phyloP scores from a whole-genome alignment of 2,113 vertebrate species.

The Nanorana parkeri region DNA sequence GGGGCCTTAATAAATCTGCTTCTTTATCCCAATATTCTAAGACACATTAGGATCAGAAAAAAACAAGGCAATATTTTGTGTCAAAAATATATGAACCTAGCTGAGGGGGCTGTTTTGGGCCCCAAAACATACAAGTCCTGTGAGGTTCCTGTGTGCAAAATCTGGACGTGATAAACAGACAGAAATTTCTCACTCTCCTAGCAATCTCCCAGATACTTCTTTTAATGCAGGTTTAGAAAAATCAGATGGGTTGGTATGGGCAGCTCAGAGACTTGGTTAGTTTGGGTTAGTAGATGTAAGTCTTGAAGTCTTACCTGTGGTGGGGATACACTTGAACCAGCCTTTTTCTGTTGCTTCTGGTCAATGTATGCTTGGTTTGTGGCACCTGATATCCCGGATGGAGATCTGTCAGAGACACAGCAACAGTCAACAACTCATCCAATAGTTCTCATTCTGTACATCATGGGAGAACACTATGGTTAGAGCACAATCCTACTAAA shows the following conservation, averaged over 20 bases:
- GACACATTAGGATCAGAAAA: no score
- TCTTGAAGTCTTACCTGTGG: constrained; percentile 25
- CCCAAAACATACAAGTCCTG: no score
- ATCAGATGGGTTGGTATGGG: background rate
- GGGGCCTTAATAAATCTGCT: no score
- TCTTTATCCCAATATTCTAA: no score
- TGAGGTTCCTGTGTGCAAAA: background rate
- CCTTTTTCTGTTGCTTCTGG: background rate
- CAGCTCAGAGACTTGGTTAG: background rate
- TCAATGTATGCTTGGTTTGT: constrained; percentile 19
- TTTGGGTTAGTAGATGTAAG: background rate
- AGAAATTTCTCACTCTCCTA: no score
- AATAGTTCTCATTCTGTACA: background rate
- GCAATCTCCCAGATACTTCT: background rate
- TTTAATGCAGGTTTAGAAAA: background rate
- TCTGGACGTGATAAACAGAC: background rate
- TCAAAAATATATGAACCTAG: no score
- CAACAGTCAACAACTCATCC: background rate
- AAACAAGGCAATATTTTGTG: no score
- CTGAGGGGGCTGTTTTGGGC: no score
- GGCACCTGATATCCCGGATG: constrained; percentile 5
- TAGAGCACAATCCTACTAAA: no score
- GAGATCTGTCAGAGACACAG: constrained; percentile 8
- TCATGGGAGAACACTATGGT: background rate
- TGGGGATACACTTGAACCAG: background rate